A percentile compares a stretch with the other conserved stretches of the same genome.
Conservation (phyloP, 1,140 invertebrate genomes). For the Zeugodacus cucurbitae region DNA sequence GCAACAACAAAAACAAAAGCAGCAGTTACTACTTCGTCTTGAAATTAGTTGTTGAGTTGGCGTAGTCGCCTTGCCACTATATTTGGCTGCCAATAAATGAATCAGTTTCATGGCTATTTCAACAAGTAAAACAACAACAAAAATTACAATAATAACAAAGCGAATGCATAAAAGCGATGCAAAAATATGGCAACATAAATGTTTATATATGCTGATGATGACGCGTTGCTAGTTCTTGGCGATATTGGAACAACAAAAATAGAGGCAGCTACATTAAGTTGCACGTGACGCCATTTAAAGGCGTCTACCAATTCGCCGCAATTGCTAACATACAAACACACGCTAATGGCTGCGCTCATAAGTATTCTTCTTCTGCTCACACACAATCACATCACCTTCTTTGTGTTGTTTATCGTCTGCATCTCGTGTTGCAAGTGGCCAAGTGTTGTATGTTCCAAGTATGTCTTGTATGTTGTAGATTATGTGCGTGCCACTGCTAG, state of each 20-base stretch:
- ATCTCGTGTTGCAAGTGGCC: constrained; percentile 14
- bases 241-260: not conserved
- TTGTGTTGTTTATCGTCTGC: not conserved
- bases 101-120: constrained; percentile 23
- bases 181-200: not conserved
- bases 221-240: not conserved
- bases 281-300: constrained; percentile 29
- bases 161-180: too few species aligned
- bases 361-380: not conserved
- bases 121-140: constrained; percentile 25
- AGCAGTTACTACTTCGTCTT: not conserved
- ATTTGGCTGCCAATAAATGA: constrained; percentile 1
- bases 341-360: not conserved
- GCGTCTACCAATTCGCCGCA: constrained; percentile 10
- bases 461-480: constrained; percentile 18
- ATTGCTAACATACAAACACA: not conserved
- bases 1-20: not conserved
- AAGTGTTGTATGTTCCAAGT: constrained; percentile 8
- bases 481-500: constrained; percentile 6
- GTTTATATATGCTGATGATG: constrained; percentile 10
- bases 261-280: not conserved
- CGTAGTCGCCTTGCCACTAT: not conserved
- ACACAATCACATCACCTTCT: not conserved
- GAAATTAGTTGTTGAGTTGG: too few species aligned
- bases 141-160: not conserved